Conservation (phyloP, 23 tunicate genomes). For the Trididemnum miniatum region DNA sequence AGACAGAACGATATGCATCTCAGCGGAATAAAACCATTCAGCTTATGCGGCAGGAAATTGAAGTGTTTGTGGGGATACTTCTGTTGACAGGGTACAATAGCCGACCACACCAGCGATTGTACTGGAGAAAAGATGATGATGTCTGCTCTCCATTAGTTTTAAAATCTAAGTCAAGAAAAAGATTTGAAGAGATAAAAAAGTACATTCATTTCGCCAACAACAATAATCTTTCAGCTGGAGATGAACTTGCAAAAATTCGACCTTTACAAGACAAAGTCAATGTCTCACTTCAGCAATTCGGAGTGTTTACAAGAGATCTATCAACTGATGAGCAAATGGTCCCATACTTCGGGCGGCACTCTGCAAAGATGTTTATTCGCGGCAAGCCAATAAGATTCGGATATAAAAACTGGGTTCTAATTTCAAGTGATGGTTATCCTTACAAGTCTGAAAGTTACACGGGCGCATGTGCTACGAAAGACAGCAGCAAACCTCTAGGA, state of each 20-base stretch:
- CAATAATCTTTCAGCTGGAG: slow-evolving; percentile 18
- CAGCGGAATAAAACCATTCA: slow-evolving; percentile 2
- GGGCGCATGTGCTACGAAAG: slow-evolving; percentile 15
- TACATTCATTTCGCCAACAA: slow-evolving; percentile 12
- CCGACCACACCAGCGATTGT: slow-evolving; percentile 27
- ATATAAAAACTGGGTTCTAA: slow-evolving; percentile 13
- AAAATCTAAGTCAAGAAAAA: slow-evolving; percentile 28
- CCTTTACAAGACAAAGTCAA: slow-evolving; percentile 3
- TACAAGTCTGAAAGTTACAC: slow-evolving; percentile 4
- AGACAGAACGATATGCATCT: slow-evolving; percentile 17
- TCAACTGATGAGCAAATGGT: slow-evolving; percentile 23
- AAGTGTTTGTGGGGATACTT: neutral
- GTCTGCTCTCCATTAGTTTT: neutral
- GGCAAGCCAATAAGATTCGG: slow-evolving; percentile 18
- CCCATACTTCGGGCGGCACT: slow-evolving; percentile 17
- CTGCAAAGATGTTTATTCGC: slow-evolving; percentile 27
- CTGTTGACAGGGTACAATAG: slow-evolving; percentile 22
- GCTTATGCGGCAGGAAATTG: slow-evolving; percentile 3
- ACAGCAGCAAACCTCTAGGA: slow-evolving; percentile 26
- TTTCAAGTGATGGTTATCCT: slow-evolving; percentile 22
- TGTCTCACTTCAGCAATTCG: slow-evolving; percentile 10
- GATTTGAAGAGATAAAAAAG: slow-evolving; percentile 23
- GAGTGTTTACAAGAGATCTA: slow-evolving; percentile 20
- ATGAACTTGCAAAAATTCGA: slow-evolving; percentile 14
- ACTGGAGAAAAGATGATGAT: slow-evolving; percentile 23